Evolutionary conservation across 2,888 invertebrate species (phyloP).

Genomic region (Cryptocephalus moraei): DNA sequence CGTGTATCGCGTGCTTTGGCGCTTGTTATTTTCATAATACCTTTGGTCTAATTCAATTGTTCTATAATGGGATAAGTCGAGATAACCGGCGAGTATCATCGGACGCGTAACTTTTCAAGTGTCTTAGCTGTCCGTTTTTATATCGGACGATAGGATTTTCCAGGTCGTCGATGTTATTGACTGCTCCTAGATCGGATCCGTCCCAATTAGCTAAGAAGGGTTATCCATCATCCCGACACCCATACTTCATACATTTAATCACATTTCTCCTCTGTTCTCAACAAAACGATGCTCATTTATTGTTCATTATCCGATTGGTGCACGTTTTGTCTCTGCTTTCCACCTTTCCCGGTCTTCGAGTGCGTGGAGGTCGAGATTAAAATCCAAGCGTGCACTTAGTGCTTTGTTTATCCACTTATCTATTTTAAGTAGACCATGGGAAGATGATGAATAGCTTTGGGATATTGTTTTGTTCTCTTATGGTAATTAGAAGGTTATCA

Average conservation of each 20-base stretch:
- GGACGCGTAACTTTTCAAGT: no score
- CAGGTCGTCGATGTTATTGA: no score
- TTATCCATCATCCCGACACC: constrained; percentile 26
- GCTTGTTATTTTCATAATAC: no score
- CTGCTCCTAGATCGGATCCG: no score
- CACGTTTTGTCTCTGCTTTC: constrained; percentile 5
- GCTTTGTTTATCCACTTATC: constrained; percentile 16
- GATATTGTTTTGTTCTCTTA: constrained; percentile 10
- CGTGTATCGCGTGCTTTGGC: no score
- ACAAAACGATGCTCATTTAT: constrained; percentile 15
- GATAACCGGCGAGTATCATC: no score
- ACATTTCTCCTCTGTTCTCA: constrained; percentile 6
- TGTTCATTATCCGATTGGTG: constrained; percentile 21
- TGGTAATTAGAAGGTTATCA: constrained; percentile 15
- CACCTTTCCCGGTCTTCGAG: constrained; percentile 2
- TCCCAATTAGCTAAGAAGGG: constrained; percentile 14
- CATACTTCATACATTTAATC: constrained; percentile 18
- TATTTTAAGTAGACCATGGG: constrained; percentile 14
- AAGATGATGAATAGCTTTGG: constrained; percentile 19
- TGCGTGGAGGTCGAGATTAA: constrained; percentile 12
- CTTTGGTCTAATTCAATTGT: no score
- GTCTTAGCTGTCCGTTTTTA: no score
- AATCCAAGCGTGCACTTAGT: constrained; percentile 12
- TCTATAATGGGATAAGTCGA: no score
- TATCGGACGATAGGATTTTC: no score